Evolutionary conservation across 1,140 invertebrate species (phyloP), one percentile per base, ranked within the genome.

Genomic region (Aradophagus sp.): DNA sequence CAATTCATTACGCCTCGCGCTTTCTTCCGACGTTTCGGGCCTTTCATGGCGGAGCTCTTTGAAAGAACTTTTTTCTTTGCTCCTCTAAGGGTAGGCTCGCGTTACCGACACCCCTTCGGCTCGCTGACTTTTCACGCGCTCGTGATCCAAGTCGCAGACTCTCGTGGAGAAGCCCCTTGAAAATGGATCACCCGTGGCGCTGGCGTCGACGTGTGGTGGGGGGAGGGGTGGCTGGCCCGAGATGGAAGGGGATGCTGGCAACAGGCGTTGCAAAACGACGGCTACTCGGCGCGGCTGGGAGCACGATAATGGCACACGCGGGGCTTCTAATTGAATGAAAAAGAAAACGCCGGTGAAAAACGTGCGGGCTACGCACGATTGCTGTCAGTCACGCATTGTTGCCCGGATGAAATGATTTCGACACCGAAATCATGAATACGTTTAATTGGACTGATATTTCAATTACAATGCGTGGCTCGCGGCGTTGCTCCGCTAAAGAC

Each of bases 71-170:
- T n/a, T n/a, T n/a, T n/a, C n/a, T n/a, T n/a, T n/a, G n/a, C n/a
- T n/a, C 19, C 17, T 4, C 16, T 34, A 56, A 59, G 55, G 62
- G 50, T 62, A 58, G 47, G 58, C 58, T 63, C 73, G 59, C 47
- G 41, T 72, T 71, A 71, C 62, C 36, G 17, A 7, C 39, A 42
- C 42, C 74, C 70, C 42, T n/a, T 69, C 44, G 53, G 50, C 6
- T 26, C 50, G 13, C 34, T 75, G 77, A 81, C 80, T 81, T 80
- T 80, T 76, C 78, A 72, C 78, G 74, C 76, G 73, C 75, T 69
- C 76, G 41, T 65, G 68, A 66, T 72, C 68, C 47, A 72, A 65
- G 59, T 45, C 59, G 29, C 42, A 61, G 58, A 63, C 52, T 58
- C 63, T 53, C 44, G 53, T 67, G 45, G 45, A 58, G 47, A 31